Evolutionary conservation across 1,140 invertebrate genomes (phyloP).

Genomic region (Wasmannia auropunctata): DNA sequence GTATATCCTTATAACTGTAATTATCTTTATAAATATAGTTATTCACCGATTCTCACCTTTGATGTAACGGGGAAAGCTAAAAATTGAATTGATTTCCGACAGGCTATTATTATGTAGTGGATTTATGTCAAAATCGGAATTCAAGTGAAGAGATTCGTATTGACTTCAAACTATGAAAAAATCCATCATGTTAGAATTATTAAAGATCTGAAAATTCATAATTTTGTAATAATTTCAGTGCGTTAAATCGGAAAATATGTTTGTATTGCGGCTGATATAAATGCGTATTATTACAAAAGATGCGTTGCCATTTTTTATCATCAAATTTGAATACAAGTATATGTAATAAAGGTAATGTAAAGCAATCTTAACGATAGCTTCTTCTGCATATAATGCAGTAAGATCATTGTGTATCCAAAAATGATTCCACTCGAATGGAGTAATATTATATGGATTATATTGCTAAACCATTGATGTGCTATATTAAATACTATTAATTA

Average conservation of each 20-base stretch:
- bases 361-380: slow-evolving; percentile 87
- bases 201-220: neutral
- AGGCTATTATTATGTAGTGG: slow-evolving; percentile 92
- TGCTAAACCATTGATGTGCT: slow-evolving; percentile 87
- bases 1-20: no score
- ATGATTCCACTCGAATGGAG: slow-evolving; percentile 87
- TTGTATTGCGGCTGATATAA: no score
- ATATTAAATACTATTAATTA: slow-evolving; percentile 88
- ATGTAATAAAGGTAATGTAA: slow-evolving; percentile 74
- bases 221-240: neutral
- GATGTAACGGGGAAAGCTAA: slow-evolving; percentile 93
- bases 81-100: slow-evolving; percentile 93
- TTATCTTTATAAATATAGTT: neutral
- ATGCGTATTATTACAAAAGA: neutral
- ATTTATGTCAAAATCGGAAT: slow-evolving; percentile 90
- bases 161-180: slow-evolving; percentile 86
- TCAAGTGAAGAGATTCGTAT: slow-evolving; percentile 88
- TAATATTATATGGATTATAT: slow-evolving; percentile 85
- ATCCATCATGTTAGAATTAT: neutral
- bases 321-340: no score
- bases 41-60: slow-evolving; percentile 85
- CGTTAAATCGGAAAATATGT: neutral
- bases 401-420: slow-evolving; percentile 90
- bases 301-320: neutral
- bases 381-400: slow-evolving; percentile 90